Base-by-base conservation (phyloP, 2,888 invertebrate species). In the Tribolium freemani region DNA sequence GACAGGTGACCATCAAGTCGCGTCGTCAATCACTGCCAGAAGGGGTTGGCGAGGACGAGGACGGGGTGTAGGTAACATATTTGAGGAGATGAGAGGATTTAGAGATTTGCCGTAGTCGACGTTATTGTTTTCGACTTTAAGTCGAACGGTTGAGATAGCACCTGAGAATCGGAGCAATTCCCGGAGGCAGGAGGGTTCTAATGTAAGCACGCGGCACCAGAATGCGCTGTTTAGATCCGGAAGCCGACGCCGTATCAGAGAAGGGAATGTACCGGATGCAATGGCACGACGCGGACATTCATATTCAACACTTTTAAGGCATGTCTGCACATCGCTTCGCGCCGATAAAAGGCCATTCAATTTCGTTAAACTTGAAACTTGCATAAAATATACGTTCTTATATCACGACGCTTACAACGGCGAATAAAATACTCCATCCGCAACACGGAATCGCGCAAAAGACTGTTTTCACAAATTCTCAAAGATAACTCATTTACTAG, bases 211-310 rank as follows among this genome's bases (percentile, higher is more conserved):
- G 68, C 58, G 50, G 64, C 53, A 10, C 51, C 31, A 51, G 64
- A 64, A 64, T 67, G 58, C 38, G 68, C 58, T 68, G 68, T 51
- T 67, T 67, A 67, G 54, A 67, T 48, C 68, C 69, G 69, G 69
- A 69, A 44, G 69, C 26, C 30, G 69, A 13, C 21, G 51, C 57
- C 56, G 45, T 69, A 70, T 70, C 46, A 9, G 61, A 48, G 58
- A 26, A 53, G 60, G 60, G 53, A 60, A 51, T 45, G 48, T 58
- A 51, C 63, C 72, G 72, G 72, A 72, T 72, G 72, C 72, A 63
- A 46, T 64, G 72, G 72, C 72, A 69, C 72, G 72, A 72, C 60
- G 60, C 69, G 69, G 69, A 72, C 69, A 72, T 72, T 72, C 72
- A 69, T 69, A 72, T 72, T 72, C 72, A 72, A 68, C 69, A 54